Percentiles rank a stretch among this genome's conserved stretches.
phyloP scores from a whole-genome alignment of 2,888 invertebrate species.

The Hyppa rectilinea region DNA sequence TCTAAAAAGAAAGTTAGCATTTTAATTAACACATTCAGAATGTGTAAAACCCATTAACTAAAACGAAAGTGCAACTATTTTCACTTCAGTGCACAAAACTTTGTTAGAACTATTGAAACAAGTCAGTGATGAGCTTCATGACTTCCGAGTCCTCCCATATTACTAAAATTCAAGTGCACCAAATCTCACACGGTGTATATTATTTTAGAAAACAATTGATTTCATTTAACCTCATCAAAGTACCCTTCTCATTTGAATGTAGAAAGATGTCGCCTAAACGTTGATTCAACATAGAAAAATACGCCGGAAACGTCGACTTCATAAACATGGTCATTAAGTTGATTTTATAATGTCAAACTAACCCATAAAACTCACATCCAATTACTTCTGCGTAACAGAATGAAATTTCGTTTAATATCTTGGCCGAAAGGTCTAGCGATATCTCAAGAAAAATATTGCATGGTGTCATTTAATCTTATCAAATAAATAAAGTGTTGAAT shows the following conservation, averaged over 20 bases:
- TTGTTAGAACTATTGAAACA: slow-evolving; percentile 27
- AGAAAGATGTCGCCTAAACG: slow-evolving; percentile 14
- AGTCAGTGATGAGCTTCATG: not conserved
- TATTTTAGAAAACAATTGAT: not conserved
- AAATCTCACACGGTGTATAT: slow-evolving; percentile 33
- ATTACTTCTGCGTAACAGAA: not conserved
- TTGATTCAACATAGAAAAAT: not conserved
- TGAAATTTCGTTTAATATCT: not conserved
- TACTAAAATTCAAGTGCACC: slow-evolving; percentile 2
- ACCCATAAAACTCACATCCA: not conserved
- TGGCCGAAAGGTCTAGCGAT: not conserved
- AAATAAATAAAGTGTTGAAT: not conserved
- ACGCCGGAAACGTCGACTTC: not conserved
- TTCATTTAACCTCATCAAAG: not conserved
- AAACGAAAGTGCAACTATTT: slow-evolving; percentile 19
- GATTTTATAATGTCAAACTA: not conserved
- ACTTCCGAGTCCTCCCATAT: not conserved
- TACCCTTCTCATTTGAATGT: not conserved
- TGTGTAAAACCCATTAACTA: slow-evolving; percentile 6
- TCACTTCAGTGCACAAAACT: slow-evolving; percentile 33
- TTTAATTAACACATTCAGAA: slow-evolving; percentile 7
- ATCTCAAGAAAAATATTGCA: not conserved
- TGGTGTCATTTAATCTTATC: not conserved
- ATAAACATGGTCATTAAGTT: not conserved
- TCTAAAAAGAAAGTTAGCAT: slow-evolving; percentile 10